A percentile compares a stretch with the other conserved stretches of the same genome.
These are phyloP conservation scores for Pterocles burchelli DNA, from an alignment of 2,113 vertebrate species.

Conservation along the genomic window DNA sequence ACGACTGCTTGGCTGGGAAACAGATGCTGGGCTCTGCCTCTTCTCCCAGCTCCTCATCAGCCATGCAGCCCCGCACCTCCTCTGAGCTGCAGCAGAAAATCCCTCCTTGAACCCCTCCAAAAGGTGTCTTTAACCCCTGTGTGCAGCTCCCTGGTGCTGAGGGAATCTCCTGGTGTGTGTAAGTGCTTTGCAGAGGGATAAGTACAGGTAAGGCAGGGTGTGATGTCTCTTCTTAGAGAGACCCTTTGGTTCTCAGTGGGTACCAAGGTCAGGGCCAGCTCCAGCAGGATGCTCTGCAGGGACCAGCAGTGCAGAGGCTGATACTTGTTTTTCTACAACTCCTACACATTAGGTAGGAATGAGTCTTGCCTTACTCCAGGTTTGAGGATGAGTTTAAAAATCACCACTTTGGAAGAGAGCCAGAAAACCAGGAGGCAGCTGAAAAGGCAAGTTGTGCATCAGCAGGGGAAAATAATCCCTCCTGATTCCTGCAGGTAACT, in stretches of 20 bases:
- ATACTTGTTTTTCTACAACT: neutral
- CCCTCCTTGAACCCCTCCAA: neutral
- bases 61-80: neutral
- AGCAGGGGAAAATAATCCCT: conserved; percentile 34
- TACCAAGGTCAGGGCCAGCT: neutral
- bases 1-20: neutral
- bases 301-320: neutral
- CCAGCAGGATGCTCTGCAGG: neutral
- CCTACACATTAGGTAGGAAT: neutral
- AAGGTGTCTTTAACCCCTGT: neutral
- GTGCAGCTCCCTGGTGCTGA: neutral
- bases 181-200: neutral
- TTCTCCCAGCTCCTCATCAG: neutral
- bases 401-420: neutral
- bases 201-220: neutral
- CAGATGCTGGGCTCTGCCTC: neutral
- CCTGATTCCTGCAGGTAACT: neutral
- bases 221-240: neutral
- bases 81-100: neutral
- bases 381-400: neutral
- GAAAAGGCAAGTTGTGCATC: neutral
- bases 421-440: neutral
- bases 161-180: neutral
- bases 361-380: neutral
- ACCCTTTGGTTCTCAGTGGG: neutral